These are phyloP conservation scores for Phoxinus dragarum DNA, from an alignment of 2,797 vertebrate species.

Conservation along the genomic window DNA sequence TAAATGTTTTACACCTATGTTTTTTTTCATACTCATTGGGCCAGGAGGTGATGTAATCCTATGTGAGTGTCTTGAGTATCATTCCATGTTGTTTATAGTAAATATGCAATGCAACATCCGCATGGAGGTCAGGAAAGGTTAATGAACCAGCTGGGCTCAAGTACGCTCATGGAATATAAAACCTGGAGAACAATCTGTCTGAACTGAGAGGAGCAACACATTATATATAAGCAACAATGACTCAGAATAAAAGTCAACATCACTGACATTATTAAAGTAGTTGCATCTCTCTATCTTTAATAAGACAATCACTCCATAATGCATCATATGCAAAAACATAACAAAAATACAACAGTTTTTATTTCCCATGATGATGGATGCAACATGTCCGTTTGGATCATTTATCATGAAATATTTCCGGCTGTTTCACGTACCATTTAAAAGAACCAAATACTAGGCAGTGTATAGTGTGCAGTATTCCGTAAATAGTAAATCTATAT, in stretches of 20 bases:
- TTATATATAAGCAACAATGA: not conserved
- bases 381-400: not conserved
- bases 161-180: not conserved
- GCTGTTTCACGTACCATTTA: not conserved
- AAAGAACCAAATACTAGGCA: not conserved
- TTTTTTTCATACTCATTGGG: not conserved
- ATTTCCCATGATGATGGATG: not conserved
- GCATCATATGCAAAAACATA: too few relatives aligned
- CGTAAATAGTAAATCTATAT: conserved; percentile 5
- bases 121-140: conserved; percentile 4
- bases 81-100: conserved; percentile 4
- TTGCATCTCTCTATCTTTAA: not conserved
- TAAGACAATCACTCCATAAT: not conserved
- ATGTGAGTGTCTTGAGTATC: conserved; percentile 3
- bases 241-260: conserved; percentile 15
- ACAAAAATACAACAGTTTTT: too few relatives aligned
- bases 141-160: conserved; percentile 12
- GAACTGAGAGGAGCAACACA: conserved; percentile 1
- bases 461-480: not conserved
- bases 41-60: conserved; percentile 20
- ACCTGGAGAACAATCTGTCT: not conserved
- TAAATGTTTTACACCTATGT: not conserved
- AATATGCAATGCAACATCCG: not conserved
- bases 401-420: not conserved
- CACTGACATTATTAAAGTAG: conserved; percentile 8